A percentile compares a stretch with the other conserved stretches of the same genome.
Conservation (phyloP, 23 tunicate species). For the Diplosoma virens region DNA sequence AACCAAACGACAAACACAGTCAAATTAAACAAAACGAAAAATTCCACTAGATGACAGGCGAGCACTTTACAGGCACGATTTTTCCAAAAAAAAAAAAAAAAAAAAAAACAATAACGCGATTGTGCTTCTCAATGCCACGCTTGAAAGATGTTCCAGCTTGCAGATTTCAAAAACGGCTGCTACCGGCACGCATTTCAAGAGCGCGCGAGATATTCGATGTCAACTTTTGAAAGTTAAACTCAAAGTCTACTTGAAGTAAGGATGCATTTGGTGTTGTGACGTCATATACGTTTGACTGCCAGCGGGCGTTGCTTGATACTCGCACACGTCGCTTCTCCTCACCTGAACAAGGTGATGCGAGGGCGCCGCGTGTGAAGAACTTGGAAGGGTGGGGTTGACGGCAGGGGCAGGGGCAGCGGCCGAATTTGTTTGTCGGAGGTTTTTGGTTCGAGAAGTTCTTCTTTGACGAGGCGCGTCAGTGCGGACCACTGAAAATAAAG, state of each 20-base stretch:
- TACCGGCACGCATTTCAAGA: no score
- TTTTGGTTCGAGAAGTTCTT: conserved; percentile 7
- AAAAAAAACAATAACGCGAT: no score
- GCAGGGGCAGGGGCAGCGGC: background rate
- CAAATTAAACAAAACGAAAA: no score
- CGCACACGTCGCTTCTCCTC: background rate
- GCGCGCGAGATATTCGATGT: no score
- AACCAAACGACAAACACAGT: no score
- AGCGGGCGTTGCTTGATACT: background rate
- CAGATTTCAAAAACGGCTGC: no score
- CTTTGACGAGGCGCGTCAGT: conserved; percentile 3
- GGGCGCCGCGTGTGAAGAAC: background rate
- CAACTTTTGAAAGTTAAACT: background rate
- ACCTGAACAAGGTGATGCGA: background rate
- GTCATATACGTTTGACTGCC: background rate
- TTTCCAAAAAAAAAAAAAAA: no score
- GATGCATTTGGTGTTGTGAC: conserved; percentile 3
- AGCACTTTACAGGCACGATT: no score
- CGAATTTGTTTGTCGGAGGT: background rate
- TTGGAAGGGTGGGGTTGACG: background rate
- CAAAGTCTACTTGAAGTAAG: background rate
- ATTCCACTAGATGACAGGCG: no score
- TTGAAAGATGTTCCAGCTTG: no score
- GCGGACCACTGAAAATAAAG: conserved; percentile 32
- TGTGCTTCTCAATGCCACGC: no score